Percentiles rank a stretch among this genome's conserved stretches.
Conservation (phyloP, 2,888 invertebrate species). For the Hesperia comma region DNA sequence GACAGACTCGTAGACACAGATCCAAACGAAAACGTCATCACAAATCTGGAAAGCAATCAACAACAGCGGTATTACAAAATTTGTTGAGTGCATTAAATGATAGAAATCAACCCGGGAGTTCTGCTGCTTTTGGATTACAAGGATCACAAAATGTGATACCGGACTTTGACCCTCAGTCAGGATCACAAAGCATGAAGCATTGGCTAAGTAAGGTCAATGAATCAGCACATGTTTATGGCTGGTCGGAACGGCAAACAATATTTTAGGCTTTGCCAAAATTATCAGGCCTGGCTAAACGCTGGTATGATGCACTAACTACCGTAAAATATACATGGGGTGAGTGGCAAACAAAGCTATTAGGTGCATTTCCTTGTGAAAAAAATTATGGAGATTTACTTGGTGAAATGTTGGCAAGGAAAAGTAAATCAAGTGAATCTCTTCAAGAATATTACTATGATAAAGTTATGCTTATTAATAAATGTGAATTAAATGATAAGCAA, state of each 20-base stretch:
- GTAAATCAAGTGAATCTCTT: background rate
- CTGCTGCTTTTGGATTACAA: background rate
- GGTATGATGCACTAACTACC: background rate
- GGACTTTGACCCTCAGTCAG: background rate
- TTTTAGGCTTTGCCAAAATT: background rate
- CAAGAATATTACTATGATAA: background rate
- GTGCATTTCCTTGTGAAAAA: background rate
- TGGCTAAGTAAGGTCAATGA: background rate
- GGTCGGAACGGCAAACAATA: too few relatives aligned
- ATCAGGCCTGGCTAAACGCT: background rate
- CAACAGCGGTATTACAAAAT: background rate
- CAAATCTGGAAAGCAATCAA: too few relatives aligned
- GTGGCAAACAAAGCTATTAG: background rate
- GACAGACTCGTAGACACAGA: too few relatives aligned
- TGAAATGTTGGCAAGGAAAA: constrained; percentile 1
- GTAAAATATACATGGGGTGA: background rate
- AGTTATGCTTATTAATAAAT: background rate
- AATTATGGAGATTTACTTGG: background rate
- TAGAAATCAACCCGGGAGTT: background rate
- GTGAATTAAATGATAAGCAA: background rate
- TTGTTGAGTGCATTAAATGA: background rate
- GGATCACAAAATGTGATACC: constrained; percentile 4
- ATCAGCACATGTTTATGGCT: background rate
- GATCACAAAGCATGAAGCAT: background rate
- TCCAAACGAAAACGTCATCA: background rate